A percentile compares a stretch with the other conserved stretches of the same genome.
phyloP scores from a whole-genome alignment of 2,888 invertebrate species.

The Ornithoptera priamus region DNA sequence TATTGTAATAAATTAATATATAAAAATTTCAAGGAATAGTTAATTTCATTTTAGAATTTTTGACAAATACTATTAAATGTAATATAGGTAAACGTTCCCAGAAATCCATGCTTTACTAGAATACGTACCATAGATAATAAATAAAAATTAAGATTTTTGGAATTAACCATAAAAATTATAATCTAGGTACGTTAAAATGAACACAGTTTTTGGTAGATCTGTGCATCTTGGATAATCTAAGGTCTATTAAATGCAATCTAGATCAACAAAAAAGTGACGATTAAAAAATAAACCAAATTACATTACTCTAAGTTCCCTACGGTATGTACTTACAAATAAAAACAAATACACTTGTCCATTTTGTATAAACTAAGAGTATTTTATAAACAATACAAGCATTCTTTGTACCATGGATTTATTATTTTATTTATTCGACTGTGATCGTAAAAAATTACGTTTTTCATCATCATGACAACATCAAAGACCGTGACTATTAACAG shows the following conservation, averaged over 20 bases:
- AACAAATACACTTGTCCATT: conserved; percentile 30
- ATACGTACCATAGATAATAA: conserved; percentile 19
- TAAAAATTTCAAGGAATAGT: background rate
- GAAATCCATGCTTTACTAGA: background rate
- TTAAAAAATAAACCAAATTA: conserved; percentile 31
- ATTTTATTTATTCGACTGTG: too few species aligned
- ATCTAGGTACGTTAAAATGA: conserved; percentile 47
- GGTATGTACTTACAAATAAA: conserved; percentile 23
- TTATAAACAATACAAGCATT: conserved; percentile 32
- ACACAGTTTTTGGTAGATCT: conserved; percentile 65
- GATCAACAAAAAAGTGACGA: conserved; percentile 38
- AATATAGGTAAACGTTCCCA: conserved; percentile 2
- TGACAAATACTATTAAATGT: conserved; percentile 1
- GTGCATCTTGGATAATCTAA: conserved; percentile 49
- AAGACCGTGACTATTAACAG: too few species aligned
- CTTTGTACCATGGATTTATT: conserved; percentile 26
- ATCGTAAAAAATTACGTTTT: background rate
- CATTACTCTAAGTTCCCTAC: background rate
- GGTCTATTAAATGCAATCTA: conserved; percentile 58
- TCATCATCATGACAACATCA: background rate
- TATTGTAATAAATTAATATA: background rate
- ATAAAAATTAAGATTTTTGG: conserved; percentile 26
- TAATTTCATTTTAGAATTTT: background rate
- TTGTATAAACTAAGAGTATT: conserved; percentile 51
- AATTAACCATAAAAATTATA: conserved; percentile 23